These are phyloP conservation scores for Standfussiana lucernea DNA, from an alignment of 2,888 invertebrate genomes.

Conservation along the genomic window DNA sequence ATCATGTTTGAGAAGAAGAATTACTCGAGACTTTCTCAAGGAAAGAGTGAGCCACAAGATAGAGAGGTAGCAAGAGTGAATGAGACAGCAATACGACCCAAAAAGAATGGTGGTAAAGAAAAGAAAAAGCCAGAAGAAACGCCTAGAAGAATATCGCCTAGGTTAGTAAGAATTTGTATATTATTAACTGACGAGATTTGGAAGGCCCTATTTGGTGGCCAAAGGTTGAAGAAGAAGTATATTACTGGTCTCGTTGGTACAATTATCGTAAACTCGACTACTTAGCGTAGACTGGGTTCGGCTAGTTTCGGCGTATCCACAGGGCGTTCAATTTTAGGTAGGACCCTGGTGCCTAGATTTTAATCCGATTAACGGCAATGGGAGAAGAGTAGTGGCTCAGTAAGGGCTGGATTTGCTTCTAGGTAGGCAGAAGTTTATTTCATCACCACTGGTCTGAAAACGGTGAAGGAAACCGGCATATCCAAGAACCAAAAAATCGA, in stretches of 20 bases:
- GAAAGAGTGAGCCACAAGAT: constrained; percentile 76
- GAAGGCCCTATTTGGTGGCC: too few relatives aligned
- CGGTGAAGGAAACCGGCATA: too few relatives aligned
- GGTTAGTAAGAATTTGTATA: constrained; percentile 8
- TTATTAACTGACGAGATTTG: background rate
- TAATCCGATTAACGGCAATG: background rate
- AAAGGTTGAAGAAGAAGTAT: background rate
- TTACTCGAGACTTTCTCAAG: constrained; percentile 70
- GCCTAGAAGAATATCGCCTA: constrained; percentile 1
- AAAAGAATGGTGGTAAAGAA: background rate
- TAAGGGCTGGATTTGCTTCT: too few relatives aligned
- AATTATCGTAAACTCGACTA: background rate
- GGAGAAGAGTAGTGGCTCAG: background rate
- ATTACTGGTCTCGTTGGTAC: background rate
- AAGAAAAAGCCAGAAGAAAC: constrained; percentile 11
- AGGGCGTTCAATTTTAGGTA: background rate
- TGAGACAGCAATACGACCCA: background rate
- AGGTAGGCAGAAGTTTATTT: too few relatives aligned
- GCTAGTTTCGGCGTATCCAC: background rate
- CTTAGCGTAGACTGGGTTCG: background rate
- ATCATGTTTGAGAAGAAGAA: constrained; percentile 69
- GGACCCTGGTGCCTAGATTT: background rate
- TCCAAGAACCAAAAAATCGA: too few relatives aligned
- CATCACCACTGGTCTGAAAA: too few relatives aligned
- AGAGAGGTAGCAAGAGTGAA: background rate